Evolutionary conservation across 2,797 vertebrate species (phyloP).

Genomic region (Sciurus carolinensis): DNA sequence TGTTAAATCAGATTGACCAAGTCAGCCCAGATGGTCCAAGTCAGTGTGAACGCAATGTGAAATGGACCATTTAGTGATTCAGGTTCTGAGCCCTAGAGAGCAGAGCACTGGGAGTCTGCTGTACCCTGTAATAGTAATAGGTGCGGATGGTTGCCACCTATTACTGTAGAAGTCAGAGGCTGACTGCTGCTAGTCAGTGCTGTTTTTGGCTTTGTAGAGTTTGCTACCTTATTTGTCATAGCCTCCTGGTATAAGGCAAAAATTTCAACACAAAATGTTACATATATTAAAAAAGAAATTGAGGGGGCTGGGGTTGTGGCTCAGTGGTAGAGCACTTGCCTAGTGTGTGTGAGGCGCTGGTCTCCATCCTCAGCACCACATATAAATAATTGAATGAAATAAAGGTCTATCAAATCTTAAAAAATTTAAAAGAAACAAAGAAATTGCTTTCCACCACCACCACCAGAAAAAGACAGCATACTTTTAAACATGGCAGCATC

Average conservation of each 20-base stretch:
- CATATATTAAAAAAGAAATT: slow-evolving; percentile 22
- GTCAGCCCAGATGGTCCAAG: background rate
- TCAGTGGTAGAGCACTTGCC: too few relatives aligned
- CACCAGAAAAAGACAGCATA: slow-evolving; percentile 15
- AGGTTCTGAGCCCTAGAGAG: background rate
- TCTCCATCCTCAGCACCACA: too few relatives aligned
- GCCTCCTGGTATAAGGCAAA: background rate
- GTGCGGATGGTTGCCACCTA: background rate
- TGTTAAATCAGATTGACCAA: background rate
- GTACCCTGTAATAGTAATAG: background rate
- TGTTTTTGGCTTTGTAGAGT: background rate
- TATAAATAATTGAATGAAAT: too few relatives aligned
- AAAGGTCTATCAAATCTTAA: too few relatives aligned
- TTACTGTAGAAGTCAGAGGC: background rate
- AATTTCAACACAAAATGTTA: background rate
- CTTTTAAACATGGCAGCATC: background rate
- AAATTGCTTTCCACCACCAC: background rate
- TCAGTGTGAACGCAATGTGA: background rate
- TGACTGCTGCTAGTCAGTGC: background rate
- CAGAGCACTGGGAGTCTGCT: background rate
- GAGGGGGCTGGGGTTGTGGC: too few relatives aligned
- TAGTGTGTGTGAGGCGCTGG: too few relatives aligned
- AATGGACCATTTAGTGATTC: background rate
- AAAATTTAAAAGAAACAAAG: background rate
- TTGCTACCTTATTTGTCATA: background rate